Percentiles rank a stretch among this genome's conserved stretches.
These are phyloP conservation scores for Paramisgurnus dabryanus DNA, from an alignment of 2,113 vertebrate species.

Conservation along the genomic window DNA sequence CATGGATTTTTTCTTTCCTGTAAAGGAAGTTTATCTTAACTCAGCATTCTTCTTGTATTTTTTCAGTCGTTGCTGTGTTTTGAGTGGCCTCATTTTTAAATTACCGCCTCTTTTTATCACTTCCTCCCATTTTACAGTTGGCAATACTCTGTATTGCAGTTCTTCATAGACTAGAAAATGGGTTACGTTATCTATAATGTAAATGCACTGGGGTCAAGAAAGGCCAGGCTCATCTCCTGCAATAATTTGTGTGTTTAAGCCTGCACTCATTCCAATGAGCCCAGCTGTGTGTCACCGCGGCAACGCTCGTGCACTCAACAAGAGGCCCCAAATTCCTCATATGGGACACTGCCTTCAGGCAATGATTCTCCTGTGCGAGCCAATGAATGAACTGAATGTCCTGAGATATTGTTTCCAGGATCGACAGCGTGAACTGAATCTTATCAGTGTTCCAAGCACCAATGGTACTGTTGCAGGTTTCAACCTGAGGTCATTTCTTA, in stretches of 20 bases:
- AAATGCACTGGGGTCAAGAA: background rate
- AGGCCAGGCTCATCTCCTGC: background rate
- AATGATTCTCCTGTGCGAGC: background rate
- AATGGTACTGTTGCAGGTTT: too few relatives aligned
- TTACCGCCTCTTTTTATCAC: conserved; percentile 23
- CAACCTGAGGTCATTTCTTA: too few relatives aligned
- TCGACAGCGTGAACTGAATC: background rate
- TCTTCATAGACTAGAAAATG: background rate
- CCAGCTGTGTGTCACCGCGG: background rate
- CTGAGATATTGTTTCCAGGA: background rate
- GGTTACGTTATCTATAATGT: background rate
- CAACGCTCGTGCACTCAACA: background rate
- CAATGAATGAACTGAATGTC: conserved; percentile 7
- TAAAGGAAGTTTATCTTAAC: background rate
- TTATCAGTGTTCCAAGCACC: background rate
- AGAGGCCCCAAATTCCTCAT: conserved; percentile 46
- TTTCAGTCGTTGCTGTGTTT: conserved; percentile 1
- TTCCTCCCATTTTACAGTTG: conserved; percentile 27
- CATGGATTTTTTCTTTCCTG: background rate
- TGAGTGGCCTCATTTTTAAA: background rate
- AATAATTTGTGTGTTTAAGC: background rate
- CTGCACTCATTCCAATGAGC: background rate
- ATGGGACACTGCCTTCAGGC: background rate
- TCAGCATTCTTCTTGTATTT: conserved; percentile 49
- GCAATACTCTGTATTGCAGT: background rate